phyloP scores from a whole-genome alignment of 2,113 vertebrate species.

The Neopipo cinnamomea region DNA sequence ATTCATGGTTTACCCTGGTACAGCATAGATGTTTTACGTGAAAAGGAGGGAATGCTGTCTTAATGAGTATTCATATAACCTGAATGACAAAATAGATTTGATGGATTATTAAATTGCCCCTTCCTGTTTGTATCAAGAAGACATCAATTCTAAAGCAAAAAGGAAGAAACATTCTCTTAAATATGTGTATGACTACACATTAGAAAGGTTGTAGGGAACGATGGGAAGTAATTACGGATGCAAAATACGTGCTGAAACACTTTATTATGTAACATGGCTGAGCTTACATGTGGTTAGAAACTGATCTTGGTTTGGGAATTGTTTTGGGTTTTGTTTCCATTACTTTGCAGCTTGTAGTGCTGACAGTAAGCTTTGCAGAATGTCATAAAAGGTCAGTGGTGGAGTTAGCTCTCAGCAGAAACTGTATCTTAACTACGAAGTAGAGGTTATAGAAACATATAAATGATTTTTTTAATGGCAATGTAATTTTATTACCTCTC shows the following conservation, averaged over 20 bases:
- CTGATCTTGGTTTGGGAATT: neutral
- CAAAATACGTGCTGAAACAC: neutral
- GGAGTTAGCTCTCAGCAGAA: neutral
- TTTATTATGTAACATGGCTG: neutral
- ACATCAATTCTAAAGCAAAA: neutral
- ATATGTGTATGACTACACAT: neutral
- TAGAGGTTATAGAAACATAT: conserved; percentile 31
- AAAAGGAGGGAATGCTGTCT: neutral
- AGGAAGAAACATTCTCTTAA: neutral
- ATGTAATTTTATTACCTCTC: conserved; percentile 23
- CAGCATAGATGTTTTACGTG: neutral
- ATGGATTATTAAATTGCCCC: neutral
- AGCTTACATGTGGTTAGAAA: conserved; percentile 29
- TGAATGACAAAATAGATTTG: neutral
- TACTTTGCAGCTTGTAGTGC: neutral
- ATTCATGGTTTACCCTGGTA: neutral
- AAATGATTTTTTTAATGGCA: neutral
- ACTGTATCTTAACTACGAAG: neutral
- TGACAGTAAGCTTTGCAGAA: conserved; percentile 40
- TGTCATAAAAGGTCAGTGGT: conserved; percentile 33
- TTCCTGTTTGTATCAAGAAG: neutral
- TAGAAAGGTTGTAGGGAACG: neutral
- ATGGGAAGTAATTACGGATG: neutral
- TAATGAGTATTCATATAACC: neutral
- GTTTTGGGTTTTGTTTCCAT: conserved; percentile 53